Evolutionary conservation across 92 coral and sea anemone genomes (phyloP).

Genomic region (Parazoanthus atlanticus): DNA sequence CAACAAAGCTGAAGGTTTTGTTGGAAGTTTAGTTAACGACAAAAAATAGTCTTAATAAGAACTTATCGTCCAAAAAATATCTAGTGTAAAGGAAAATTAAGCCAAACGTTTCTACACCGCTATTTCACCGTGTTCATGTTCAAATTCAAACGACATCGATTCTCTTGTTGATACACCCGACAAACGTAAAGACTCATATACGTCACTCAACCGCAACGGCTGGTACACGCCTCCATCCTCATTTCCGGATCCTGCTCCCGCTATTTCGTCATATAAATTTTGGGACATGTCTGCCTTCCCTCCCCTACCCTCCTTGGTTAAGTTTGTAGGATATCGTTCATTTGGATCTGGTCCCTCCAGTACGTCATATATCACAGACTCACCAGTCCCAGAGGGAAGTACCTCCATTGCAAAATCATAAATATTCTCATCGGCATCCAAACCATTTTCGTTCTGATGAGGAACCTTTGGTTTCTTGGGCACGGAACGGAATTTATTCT

Average conservation of each 20-base stretch:
- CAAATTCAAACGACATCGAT: background rate
- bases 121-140: slow-evolving; percentile 6
- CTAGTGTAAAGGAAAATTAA: background rate
- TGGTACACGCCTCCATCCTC: background rate
- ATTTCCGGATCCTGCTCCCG: background rate
- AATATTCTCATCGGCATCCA: background rate
- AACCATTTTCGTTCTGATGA: background rate
- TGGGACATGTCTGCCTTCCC: background rate
- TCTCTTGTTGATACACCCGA: background rate
- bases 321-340: background rate
- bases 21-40: no score
- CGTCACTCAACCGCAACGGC: background rate
- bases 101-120: background rate
- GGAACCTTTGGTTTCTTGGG: background rate
- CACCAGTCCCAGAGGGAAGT: background rate
- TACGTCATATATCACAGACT: slow-evolving; percentile 4
- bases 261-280: slow-evolving; percentile 3
- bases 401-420: slow-evolving; percentile 2
- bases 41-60: no score
- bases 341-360: slow-evolving; percentile 8
- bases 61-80: no score
- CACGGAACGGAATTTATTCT: background rate
- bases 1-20: no score
- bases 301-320: background rate
- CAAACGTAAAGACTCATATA: background rate